Conservation (phyloP, 2,888 invertebrate genomes). For the Dicycla oo region DNA sequence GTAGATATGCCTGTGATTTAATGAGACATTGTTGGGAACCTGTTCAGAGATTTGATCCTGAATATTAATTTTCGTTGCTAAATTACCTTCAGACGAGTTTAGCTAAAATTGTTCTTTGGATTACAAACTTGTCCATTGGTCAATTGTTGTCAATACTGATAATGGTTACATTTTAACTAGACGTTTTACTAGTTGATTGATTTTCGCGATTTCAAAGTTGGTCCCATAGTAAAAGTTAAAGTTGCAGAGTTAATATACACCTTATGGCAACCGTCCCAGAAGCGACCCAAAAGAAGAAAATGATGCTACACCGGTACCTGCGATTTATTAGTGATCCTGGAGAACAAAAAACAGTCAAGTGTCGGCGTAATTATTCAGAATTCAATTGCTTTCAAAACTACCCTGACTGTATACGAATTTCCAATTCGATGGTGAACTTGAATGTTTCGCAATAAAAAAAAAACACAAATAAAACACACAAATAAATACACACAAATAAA, state of each 20-base stretch:
- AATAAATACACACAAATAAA: no score
- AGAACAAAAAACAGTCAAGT: neutral
- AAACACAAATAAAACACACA: no score
- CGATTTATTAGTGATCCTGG: neutral
- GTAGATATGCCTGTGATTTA: constrained; percentile 48
- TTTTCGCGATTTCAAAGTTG: no score
- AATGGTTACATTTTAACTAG: neutral
- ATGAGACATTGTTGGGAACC: constrained; percentile 52
- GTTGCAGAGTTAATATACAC: no score
- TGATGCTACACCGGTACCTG: neutral
- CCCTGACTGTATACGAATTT: neutral
- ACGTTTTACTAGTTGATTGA: no score
- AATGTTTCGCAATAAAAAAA: constrained; percentile 12
- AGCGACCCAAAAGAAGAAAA: neutral
- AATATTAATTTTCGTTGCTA: constrained; percentile 39
- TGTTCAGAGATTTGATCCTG: constrained; percentile 55
- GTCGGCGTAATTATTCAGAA: no score
- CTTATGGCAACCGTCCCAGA: neutral
- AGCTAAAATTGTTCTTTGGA: constrained; percentile 23
- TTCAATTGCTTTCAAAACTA: neutral
- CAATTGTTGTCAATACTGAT: constrained; percentile 35
- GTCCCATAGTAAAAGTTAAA: no score
- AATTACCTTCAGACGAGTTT: constrained; percentile 27
- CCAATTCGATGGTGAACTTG: neutral
- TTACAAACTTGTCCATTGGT: constrained; percentile 16